Evolutionary conservation across 2,797 vertebrate species (phyloP), one percentile per base, ranked within the genome.

Genomic region (Amazona finschi): DNA sequence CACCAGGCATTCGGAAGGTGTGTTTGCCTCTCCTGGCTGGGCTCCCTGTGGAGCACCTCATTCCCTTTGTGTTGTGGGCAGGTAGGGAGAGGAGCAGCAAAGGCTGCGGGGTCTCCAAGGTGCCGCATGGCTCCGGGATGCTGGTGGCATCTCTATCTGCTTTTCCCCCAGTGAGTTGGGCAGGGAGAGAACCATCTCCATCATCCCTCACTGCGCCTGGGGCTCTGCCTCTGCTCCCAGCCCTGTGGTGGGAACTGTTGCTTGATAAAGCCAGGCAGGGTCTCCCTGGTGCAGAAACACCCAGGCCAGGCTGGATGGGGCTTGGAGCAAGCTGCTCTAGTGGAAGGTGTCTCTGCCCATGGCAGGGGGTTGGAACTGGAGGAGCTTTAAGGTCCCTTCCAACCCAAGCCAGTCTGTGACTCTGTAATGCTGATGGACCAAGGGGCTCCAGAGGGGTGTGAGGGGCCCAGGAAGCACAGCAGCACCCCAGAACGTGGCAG

Each of bases 401-500:
- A 24, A 58, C 21, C 21, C 55, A 58, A 58, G 25, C 9, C 55
- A 16, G 21, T 15, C n/a, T 24, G n/a, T 58, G 55, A 36, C 55
- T 33, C n/a, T 24, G 2, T 58, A 22, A 24, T 58, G 21, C n/a
- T 36, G 14, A 36, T 24, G 55, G 22, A 36, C n/a, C n/a, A 58
- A 58, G 21, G 55, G 24, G n/a, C 55, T 24, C 55, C 55, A 4
- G 30, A 2, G 76, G 41, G 25, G 24, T 38, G 18, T 0, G 2
- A 39, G 70, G 47, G n/a, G 19, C 4, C 8, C 1, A 0, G 65
- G 61, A 31, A 4, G 12, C 21, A 30, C 2, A 2, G 60, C 61
- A 17, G n/a, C 39, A 2, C 21, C 28, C 28, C 2, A 1, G 43
- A 2, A 10, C 1, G 0, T 0, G 33, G 7, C 39, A 39, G 69